phyloP scores from a whole-genome alignment of 2,797 vertebrate species.

The Esox lucius region DNA sequence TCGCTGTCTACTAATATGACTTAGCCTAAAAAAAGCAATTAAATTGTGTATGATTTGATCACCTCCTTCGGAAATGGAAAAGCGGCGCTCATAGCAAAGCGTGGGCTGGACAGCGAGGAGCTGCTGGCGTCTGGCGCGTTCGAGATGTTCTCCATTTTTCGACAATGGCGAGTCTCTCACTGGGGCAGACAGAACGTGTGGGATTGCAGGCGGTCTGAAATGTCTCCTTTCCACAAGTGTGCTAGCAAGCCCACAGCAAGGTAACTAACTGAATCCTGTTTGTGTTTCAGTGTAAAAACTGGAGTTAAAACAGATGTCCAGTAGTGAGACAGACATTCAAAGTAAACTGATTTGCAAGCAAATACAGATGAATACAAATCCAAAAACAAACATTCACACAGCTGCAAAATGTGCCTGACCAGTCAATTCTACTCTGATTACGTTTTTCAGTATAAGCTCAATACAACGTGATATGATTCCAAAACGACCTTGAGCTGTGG shows the following conservation, averaged over 20 bases:
- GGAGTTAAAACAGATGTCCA: not conserved
- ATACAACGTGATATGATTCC: not conserved
- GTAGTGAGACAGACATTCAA: not conserved
- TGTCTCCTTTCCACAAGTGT: constrained; percentile 16
- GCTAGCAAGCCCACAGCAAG: constrained; percentile 11
- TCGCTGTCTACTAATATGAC: constrained; percentile 77
- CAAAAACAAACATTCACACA: not conserved
- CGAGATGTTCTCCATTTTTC: constrained; percentile 18
- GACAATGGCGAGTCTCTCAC: constrained; percentile 37
- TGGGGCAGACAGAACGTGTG: constrained; percentile 38
- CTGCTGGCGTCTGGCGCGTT: constrained; percentile 47
- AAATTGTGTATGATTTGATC: constrained; percentile 82
- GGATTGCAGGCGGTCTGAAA: constrained; percentile 12
- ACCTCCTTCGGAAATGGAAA: constrained; percentile 71
- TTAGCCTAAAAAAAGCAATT: constrained; percentile 83
- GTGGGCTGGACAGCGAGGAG: constrained; percentile 59
- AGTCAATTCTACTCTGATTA: not conserved
- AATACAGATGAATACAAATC: not conserved
- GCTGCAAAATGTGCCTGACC: not conserved
- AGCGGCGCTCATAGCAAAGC: constrained; percentile 57
- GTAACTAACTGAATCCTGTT: not conserved
- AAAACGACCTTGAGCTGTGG: not conserved
- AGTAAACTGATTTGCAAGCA: not conserved
- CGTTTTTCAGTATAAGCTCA: too few species aligned
- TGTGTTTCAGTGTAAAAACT: not conserved